phyloP scores from a whole-genome alignment of 2,113 vertebrate species.

The Callocephalon fimbriatum region DNA sequence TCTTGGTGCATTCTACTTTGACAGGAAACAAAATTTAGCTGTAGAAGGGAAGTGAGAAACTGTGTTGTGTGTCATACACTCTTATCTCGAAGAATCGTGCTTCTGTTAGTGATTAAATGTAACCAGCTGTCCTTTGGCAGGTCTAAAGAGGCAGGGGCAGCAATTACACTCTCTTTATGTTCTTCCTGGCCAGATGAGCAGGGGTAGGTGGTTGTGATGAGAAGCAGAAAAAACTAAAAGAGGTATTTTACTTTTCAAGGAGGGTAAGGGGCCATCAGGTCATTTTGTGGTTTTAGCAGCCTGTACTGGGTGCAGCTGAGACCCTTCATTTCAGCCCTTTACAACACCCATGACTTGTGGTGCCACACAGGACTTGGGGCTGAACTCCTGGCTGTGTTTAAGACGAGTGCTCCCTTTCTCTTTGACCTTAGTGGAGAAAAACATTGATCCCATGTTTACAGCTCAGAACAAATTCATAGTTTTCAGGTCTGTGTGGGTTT shows the following conservation, averaged over 20 bases:
- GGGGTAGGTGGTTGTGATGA: background rate
- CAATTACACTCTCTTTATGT: background rate
- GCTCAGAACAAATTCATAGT: background rate
- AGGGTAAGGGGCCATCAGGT: background rate
- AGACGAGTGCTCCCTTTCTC: background rate
- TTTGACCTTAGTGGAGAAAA: background rate
- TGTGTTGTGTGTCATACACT: background rate
- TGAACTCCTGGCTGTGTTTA: background rate
- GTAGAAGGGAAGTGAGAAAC: background rate
- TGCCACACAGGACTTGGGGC: rapidly evolving
- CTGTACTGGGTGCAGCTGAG: background rate
- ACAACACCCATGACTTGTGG: background rate
- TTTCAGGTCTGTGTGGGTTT: background rate
- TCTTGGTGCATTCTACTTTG: background rate
- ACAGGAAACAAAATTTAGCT: background rate
- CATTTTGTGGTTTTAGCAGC: background rate
- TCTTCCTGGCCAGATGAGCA: conserved; percentile 16
- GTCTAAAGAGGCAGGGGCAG: background rate
- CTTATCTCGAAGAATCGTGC: rapidly evolving
- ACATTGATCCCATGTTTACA: background rate
- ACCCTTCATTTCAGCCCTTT: background rate
- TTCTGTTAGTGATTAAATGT: conserved; percentile 36
- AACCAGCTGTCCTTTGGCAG: background rate
- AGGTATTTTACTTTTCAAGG: background rate
- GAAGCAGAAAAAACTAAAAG: background rate